Conservation (phyloP, 2,888 invertebrate genomes). For the Odontocerum albicorne region DNA sequence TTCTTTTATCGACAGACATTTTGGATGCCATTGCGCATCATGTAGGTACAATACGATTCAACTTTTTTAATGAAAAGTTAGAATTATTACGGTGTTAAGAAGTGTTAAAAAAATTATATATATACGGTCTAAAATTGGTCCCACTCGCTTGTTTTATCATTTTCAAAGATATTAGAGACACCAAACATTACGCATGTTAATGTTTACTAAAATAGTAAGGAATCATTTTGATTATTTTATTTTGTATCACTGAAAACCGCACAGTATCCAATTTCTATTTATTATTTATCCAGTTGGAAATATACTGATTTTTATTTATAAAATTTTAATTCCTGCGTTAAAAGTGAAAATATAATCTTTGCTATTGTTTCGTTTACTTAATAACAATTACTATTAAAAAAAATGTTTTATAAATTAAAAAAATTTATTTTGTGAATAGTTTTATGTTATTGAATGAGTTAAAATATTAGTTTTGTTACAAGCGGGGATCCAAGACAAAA, state of each 20-base stretch:
- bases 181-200: conserved; percentile 5
- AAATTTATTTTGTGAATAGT: too few species aligned
- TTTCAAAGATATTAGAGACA: conserved; percentile 16
- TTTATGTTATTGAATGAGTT: neutral
- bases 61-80: conserved; percentile 12
- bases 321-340: too few species aligned
- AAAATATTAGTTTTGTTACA: conserved; percentile 56
- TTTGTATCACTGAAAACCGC: too few species aligned
- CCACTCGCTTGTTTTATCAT: conserved; percentile 32
- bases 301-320: too few species aligned
- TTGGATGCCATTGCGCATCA: conserved; percentile 18
- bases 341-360: too few species aligned
- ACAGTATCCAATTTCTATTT: too few species aligned
- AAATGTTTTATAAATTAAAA: too few species aligned
- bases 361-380: too few species aligned
- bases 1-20: conserved; percentile 9
- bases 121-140: conserved; percentile 32
- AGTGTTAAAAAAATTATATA: conserved; percentile 7
- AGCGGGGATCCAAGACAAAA: conserved; percentile 47
- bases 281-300: too few species aligned
- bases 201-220: conserved; percentile 1
- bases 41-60: conserved; percentile 18
- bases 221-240: too few species aligned
- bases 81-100: conserved; percentile 14
- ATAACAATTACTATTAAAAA: too few species aligned